Conservation (phyloP, 2,797 vertebrate species). For the Mormyrops boulengeri region DNA sequence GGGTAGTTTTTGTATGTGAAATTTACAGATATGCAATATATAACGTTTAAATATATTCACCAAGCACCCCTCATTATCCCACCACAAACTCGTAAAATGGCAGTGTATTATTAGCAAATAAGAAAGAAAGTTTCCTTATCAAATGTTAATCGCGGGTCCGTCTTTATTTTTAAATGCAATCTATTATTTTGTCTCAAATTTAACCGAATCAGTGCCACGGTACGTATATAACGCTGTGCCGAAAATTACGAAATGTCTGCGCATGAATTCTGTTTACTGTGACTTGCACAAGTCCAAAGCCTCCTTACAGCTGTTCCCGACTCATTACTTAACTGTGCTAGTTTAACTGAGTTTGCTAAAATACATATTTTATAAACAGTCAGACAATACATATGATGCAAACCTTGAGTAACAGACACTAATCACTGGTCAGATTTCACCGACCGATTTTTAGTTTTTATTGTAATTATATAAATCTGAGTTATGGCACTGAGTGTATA, state of each 20-base stretch:
- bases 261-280: background rate
- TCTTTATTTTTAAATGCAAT: background rate
- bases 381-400: background rate
- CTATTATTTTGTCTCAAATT: background rate
- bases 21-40: background rate
- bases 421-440: background rate
- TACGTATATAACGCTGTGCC: background rate
- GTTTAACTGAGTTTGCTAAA: background rate
- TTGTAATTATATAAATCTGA: constrained; percentile 6
- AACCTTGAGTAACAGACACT: background rate
- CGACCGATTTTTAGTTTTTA: background rate
- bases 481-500: background rate
- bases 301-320: background rate
- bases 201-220: background rate
- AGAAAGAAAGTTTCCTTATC: background rate
- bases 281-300: background rate
- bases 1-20: background rate
- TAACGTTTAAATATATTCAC: background rate
- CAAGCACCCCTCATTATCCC: background rate
- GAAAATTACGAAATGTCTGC: background rate
- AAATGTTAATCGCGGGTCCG: background rate
- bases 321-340: background rate
- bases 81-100: background rate
- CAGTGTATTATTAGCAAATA: background rate
- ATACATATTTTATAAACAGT: background rate